A percentile compares a stretch with the other conserved stretches of the same genome.
Conservation (phyloP, 2,113 vertebrate genomes). For the Ptilonorhynchus violaceus region DNA sequence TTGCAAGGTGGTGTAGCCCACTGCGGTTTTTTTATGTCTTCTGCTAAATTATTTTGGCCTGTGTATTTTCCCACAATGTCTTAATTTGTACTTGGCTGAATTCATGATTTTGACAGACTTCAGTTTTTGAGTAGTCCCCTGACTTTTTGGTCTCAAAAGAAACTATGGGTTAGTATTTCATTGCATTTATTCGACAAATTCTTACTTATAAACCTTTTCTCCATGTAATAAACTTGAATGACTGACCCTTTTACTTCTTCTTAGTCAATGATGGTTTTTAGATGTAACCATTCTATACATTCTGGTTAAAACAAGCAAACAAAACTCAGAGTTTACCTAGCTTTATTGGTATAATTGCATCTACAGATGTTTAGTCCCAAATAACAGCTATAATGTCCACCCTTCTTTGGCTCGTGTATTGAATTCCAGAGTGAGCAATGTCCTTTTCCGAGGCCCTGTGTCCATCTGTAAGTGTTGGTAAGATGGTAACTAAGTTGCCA, state of each 20-base stretch:
- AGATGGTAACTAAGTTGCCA: not conserved
- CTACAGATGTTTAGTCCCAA: not conserved
- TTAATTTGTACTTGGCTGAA: not conserved
- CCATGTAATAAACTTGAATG: not conserved
- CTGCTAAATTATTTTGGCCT: not conserved
- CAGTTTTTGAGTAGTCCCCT: not conserved
- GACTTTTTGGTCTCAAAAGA: not conserved
- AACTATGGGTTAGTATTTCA: not conserved
- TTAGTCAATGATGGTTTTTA: not conserved
- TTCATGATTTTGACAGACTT: not conserved
- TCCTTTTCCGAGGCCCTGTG: not conserved
- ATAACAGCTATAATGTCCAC: not conserved
- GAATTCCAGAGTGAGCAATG: not conserved
- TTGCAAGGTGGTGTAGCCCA: not conserved
- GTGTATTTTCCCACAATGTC: not conserved
- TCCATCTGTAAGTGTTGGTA: not conserved
- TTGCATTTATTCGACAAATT: not conserved
- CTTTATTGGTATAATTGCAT: not conserved
- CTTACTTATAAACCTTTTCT: not conserved
- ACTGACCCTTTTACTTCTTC: not conserved
- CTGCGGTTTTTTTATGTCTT: rapidly evolving
- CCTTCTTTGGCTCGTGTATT: not conserved
- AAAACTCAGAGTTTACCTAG: not conserved
- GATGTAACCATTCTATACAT: not conserved
- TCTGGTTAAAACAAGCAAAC: not conserved